Evolutionary conservation across 2,797 vertebrate genomes (phyloP).

Genomic region (Pachyuromys duprasi): DNA sequence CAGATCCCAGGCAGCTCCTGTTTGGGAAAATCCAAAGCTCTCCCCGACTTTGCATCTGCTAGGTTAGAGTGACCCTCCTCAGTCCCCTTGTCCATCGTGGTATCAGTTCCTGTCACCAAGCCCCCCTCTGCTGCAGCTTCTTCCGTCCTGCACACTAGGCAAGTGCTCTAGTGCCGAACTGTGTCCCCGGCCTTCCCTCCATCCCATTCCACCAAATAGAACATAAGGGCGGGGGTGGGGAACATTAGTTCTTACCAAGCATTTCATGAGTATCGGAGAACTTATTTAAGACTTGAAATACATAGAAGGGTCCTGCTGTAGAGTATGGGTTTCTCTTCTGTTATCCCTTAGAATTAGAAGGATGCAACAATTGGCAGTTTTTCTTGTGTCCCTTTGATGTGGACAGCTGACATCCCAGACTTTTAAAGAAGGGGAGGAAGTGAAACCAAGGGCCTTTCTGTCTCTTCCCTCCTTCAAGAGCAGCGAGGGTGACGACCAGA

Average conservation of each 20-base stretch:
- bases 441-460: background rate
- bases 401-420: background rate
- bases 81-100: background rate
- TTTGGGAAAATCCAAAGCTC: background rate
- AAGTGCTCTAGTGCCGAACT: too few relatives aligned
- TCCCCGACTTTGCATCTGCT: background rate
- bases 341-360: background rate
- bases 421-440: background rate
- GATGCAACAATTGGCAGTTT: background rate
- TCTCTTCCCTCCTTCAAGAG: background rate
- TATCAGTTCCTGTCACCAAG: background rate
- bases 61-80: background rate
- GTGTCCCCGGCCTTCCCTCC: background rate
- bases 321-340: background rate
- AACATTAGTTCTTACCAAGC: background rate
- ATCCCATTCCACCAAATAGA: background rate
- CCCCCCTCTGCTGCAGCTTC: background rate
- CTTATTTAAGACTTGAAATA: background rate
- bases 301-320: background rate
- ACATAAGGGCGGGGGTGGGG: background rate
- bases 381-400: background rate
- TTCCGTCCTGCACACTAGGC: background rate
- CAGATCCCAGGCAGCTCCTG: background rate
- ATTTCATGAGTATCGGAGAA: background rate
- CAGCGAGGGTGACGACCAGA: background rate